Base-by-base conservation (phyloP, 2,113 vertebrate species). In the Cettia cetti region DNA sequence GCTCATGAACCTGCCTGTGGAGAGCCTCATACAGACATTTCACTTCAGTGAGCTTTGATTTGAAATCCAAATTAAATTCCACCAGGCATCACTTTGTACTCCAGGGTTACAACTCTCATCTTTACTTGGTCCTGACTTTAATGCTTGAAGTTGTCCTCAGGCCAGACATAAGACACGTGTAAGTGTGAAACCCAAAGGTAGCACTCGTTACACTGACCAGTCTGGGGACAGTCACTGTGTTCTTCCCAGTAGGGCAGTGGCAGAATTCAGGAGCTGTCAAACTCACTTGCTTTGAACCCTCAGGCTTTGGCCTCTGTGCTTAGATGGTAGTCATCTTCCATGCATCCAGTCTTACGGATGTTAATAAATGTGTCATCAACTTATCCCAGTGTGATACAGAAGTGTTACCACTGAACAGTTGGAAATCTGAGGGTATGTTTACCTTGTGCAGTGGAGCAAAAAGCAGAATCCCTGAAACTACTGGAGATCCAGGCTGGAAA, bases 21-120 rank as follows among this genome's bases (percentile, higher is more conserved):
- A 89, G 88, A 85, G 69, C 31, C 49, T 91, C 92, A 49, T 33
- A 77, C 82, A 68, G 59, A 70, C 11, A 74, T 80, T 92, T 93
- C 80, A 89, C 45, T 87, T 83, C 66, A 92, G 33, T 89, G 64
- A 94, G 63, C 77, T 90, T 94, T 95, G 76, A 89, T 88, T 94
- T 86, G 66, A 84, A 92, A 89, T 54, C 33, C 52, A 94, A 95
- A 96, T 95, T 90, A 83, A 96, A 89, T 90, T 94, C 76, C 68
- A 83, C 50, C 15, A 47, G 87, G 54, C 78, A 66, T 69, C 77
- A 54, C 64, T 94, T 95, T 60, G 65, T 82, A 87, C 40, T 79
- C 63, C 45, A 27, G 80, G 39, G 35, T 84, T 78, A 44, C 39
- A 86, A 4, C 16, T 78, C 64, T 57, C 13, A 33, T 50, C 31